Percentiles rank a stretch among this genome's conserved stretches.
Evolutionary conservation across 1,140 invertebrate genomes (phyloP).

Genomic region (Bradysia coprophila): DNA sequence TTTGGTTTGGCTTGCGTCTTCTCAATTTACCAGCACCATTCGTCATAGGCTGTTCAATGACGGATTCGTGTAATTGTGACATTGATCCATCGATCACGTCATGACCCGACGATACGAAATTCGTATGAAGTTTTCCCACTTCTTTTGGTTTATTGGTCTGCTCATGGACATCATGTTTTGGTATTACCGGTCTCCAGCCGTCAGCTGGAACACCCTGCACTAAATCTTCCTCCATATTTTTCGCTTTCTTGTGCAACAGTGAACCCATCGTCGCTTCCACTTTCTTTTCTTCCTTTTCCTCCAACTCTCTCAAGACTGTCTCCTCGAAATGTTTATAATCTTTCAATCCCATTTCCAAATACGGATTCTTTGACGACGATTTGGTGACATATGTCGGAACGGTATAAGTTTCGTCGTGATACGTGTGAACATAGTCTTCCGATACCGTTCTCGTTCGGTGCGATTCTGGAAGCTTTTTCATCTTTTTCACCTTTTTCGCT

Average conservation of each 20-base stretch:
- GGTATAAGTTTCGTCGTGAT: background rate
- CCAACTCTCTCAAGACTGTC: background rate
- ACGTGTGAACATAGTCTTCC: background rate
- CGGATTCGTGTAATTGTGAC: too few relatives aligned
- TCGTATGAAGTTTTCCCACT: too few relatives aligned
- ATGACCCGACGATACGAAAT: too few relatives aligned
- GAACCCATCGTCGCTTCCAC: conserved; percentile 1
- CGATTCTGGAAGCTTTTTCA: background rate
- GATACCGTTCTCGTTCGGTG: background rate
- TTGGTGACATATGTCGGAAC: background rate
- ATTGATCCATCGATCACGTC: too few relatives aligned
- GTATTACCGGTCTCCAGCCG: too few relatives aligned
- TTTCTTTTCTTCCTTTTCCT: background rate
- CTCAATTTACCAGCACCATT: too few relatives aligned
- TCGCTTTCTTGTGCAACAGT: background rate
- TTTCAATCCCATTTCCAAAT: background rate
- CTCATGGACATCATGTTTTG: too few relatives aligned
- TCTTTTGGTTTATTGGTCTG: too few relatives aligned
- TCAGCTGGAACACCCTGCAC: too few relatives aligned
- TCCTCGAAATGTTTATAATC: background rate
- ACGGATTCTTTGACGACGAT: background rate
- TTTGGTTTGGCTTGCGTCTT: too few relatives aligned
- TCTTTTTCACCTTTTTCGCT: background rate
- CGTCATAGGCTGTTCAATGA: too few relatives aligned
- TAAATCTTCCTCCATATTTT: too few relatives aligned